These are phyloP conservation scores for Pachliopta kotzebuea DNA, from an alignment of 2,888 invertebrate species.

Conservation along the genomic window DNA sequence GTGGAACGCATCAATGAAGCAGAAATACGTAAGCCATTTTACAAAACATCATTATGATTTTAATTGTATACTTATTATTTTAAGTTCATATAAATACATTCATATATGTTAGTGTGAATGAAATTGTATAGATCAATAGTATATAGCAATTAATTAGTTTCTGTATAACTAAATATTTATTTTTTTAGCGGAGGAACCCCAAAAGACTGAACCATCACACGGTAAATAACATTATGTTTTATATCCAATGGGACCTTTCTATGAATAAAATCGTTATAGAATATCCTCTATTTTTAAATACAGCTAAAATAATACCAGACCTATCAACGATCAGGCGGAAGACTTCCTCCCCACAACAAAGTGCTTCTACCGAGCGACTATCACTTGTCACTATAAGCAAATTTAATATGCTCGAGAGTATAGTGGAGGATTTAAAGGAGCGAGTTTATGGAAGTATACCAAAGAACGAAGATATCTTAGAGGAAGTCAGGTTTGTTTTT, in stretches of 20 bases:
- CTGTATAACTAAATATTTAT: background rate
- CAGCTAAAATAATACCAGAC: background rate
- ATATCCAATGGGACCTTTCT: background rate
- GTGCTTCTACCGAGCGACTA: conserved; percentile 48
- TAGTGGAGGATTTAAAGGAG: conserved; percentile 60
- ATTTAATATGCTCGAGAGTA: conserved; percentile 60
- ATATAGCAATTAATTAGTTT: background rate
- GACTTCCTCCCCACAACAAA: conserved; percentile 7
- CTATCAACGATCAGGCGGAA: background rate
- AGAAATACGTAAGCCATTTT: conserved; percentile 11
- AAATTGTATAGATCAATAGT: background rate
- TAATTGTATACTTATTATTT: conserved; percentile 14
- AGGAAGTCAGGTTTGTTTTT: conserved; percentile 63
- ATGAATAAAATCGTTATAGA: too few relatives aligned
- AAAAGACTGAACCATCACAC: background rate
- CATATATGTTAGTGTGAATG: too few relatives aligned
- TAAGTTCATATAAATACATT: too few relatives aligned
- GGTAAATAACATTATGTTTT: background rate
- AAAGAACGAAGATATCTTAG: conserved; percentile 63
- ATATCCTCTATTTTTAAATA: background rate
- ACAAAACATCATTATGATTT: background rate
- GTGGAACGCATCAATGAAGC: conserved; percentile 20
- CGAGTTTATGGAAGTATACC: conserved; percentile 68
- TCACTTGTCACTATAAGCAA: conserved; percentile 72
- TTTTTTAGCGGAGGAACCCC: conserved; percentile 2